These are phyloP conservation scores for Rugalucina vietnamica DNA, from an alignment of 2,888 invertebrate genomes.

Conservation along the genomic window DNA sequence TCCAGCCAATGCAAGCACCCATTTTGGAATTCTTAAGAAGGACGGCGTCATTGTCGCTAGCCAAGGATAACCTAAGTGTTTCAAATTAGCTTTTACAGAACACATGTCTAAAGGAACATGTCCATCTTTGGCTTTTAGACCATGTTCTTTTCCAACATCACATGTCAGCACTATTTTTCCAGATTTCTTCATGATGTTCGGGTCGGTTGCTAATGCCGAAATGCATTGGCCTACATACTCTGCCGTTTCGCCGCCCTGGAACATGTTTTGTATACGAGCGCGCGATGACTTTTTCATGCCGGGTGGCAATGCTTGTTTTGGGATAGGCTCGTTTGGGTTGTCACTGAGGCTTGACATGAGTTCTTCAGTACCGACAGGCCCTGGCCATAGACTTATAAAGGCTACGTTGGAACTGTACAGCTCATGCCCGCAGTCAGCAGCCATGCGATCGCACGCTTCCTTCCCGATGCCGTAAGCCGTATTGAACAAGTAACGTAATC, in stretches of 20 bases:
- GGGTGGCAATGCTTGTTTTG: neutral
- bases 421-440: constrained; percentile 84
- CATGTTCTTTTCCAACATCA: constrained; percentile 83
- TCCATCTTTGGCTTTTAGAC: constrained; percentile 83
- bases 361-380: constrained; percentile 83
- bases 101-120: constrained; percentile 36
- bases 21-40: constrained; percentile 45
- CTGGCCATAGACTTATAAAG: constrained; percentile 84
- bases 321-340: neutral
- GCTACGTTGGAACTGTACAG: constrained; percentile 82
- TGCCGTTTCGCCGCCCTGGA: constrained; percentile 69
- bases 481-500: constrained; percentile 84
- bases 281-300: neutral
- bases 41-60: constrained; percentile 26
- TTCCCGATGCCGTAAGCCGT: constrained; percentile 85
- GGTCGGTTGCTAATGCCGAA: constrained; percentile 74
- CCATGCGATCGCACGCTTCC: constrained; percentile 84
- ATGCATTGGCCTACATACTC: constrained; percentile 78
- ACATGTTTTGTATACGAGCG: constrained; percentile 1
- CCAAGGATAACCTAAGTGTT: constrained; percentile 15
- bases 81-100: constrained; percentile 21
- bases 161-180: constrained; percentile 81
- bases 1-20: constrained; percentile 33
- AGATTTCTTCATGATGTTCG: constrained; percentile 79
- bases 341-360: constrained; percentile 9